Conservation (phyloP, 2,888 invertebrate species). For the Ennomos fuscantarius region DNA sequence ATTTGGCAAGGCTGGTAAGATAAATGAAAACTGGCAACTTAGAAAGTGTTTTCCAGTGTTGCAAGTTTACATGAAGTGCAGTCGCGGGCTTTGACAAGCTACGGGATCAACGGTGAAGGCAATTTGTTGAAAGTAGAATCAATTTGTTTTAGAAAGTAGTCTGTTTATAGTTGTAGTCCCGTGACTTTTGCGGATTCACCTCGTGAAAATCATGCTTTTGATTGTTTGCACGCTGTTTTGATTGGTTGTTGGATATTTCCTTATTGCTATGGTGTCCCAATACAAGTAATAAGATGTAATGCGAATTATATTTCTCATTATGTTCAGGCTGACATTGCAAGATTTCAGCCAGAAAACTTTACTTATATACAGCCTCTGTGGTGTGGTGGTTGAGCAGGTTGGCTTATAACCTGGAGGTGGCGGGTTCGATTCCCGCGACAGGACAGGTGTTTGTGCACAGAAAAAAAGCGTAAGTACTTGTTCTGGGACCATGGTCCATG, state of each 20-base stretch:
- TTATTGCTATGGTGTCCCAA: background rate
- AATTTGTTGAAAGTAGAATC: constrained; percentile 81
- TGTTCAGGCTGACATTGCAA: too few relatives aligned
- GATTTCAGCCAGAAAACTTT: background rate
- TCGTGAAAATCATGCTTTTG: constrained; percentile 35
- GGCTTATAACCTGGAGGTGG: too few relatives aligned
- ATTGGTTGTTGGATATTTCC: background rate
- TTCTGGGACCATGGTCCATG: too few relatives aligned
- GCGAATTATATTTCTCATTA: too few relatives aligned
- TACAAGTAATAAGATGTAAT: too few relatives aligned
- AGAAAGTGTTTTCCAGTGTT: background rate
- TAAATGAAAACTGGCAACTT: too few relatives aligned
- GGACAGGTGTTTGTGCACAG: too few relatives aligned
- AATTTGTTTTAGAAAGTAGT: constrained; percentile 82
- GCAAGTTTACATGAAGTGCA: constrained; percentile 30
- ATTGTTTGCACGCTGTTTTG: constrained; percentile 21
- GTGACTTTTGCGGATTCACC: constrained; percentile 56
- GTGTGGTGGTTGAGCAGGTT: too few relatives aligned
- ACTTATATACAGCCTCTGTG: too few relatives aligned
- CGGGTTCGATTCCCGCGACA: too few relatives aligned
- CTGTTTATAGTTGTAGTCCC: constrained; percentile 59
- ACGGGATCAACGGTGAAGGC: constrained; percentile 45
- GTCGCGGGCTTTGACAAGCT: constrained; percentile 33
- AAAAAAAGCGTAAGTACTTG: too few relatives aligned
- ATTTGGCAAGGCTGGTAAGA: too few relatives aligned